Evolutionary conservation across 1,140 invertebrate species (phyloP).

Genomic region (Caenorhabditis elegans): DNA sequence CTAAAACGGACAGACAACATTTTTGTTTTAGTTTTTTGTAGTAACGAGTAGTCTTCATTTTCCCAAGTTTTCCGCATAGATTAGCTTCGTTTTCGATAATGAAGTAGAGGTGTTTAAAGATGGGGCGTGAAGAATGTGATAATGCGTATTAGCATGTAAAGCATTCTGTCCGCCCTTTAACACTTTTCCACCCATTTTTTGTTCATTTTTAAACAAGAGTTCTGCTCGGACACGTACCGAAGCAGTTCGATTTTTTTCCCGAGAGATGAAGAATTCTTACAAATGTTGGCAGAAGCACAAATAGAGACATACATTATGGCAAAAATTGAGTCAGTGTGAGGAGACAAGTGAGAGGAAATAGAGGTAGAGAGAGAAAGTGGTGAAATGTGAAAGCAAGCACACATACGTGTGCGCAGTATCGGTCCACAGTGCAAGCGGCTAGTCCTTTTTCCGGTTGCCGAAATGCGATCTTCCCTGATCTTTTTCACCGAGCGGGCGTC

Average conservation of each 20-base stretch:
- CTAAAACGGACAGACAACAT: not conserved
- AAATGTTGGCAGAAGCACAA: slow-evolving; percentile 27
- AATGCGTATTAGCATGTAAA: not conserved
- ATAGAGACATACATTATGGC: slow-evolving; percentile 16
- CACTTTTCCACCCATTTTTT: not conserved
- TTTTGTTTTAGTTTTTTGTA: not conserved
- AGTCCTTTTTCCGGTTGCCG: slow-evolving; percentile 28
- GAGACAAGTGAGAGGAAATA: not conserved
- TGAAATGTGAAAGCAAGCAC: slow-evolving; percentile 24
- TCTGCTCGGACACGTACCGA: not conserved
- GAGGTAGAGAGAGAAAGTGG: not conserved
- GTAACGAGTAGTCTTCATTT: not conserved
- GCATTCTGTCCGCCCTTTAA: not conserved
- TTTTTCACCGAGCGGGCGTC: not conserved
- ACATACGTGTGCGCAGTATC: slow-evolving; percentile 30
- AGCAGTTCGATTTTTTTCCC: not conserved
- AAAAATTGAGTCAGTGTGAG: not conserved
- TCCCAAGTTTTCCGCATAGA: not conserved
- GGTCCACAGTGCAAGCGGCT: slow-evolving; percentile 16
- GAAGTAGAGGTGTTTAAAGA: not conserved
- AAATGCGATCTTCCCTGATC: slow-evolving; percentile 25
- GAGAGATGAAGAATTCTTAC: not conserved
- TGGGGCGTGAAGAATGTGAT: not conserved
- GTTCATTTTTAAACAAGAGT: not conserved
- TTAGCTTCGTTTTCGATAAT: not conserved